These are phyloP conservation scores for Synanthedon andrenaeformis DNA, from an alignment of 2,888 invertebrate genomes.

Conservation along the genomic window DNA sequence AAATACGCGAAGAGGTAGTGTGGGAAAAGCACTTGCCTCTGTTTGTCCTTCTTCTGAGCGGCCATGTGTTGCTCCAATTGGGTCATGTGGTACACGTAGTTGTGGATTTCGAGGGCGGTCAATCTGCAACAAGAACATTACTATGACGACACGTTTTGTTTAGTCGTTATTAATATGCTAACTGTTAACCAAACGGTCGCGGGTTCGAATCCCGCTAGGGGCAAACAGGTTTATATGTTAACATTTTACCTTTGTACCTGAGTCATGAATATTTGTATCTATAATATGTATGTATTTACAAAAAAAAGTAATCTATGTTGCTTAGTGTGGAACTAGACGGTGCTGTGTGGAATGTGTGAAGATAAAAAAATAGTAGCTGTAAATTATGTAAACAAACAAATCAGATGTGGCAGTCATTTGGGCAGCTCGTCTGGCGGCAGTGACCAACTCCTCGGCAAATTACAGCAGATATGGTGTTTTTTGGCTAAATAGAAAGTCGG, in stretches of 20 bases:
- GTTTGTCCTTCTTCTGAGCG: slow-evolving; percentile 50
- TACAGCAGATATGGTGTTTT: background rate
- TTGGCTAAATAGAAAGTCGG: background rate
- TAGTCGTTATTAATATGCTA: too few relatives aligned
- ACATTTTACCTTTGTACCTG: too few relatives aligned
- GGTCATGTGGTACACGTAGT: slow-evolving; percentile 78
- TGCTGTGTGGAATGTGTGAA: too few relatives aligned
- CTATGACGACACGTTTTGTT: background rate
- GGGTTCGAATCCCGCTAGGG: too few relatives aligned
- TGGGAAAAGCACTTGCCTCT: slow-evolving; percentile 32
- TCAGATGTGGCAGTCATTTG: background rate
- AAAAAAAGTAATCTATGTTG: too few relatives aligned
- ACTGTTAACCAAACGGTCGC: too few relatives aligned
- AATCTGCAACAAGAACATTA: slow-evolving; percentile 40
- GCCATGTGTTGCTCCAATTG: slow-evolving; percentile 74
- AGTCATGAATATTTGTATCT: too few relatives aligned
- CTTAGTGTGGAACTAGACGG: too few relatives aligned
- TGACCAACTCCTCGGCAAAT: background rate
- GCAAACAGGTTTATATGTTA: too few relatives aligned
- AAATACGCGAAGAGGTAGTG: too few relatives aligned
- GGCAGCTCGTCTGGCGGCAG: background rate
- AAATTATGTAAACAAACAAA: background rate
- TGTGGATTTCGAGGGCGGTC: slow-evolving; percentile 80
- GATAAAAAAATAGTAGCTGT: background rate
- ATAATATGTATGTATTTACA: too few relatives aligned